A percentile compares a stretch with the other conserved stretches of the same genome.
phyloP scores from a whole-genome alignment of 1,140 invertebrate species.

The Artemia franciscana region DNA sequence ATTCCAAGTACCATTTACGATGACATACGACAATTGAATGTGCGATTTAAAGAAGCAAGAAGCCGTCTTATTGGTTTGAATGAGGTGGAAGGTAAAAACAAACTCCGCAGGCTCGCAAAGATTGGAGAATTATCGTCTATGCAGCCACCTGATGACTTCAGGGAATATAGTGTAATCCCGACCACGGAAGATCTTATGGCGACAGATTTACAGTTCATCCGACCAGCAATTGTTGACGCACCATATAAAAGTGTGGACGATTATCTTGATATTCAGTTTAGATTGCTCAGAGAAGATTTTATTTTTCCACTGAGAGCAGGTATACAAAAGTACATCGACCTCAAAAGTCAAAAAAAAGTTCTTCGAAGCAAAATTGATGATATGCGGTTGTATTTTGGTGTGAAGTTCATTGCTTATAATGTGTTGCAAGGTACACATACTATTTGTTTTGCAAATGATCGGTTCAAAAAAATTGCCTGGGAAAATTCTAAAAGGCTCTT shows the following conservation, averaged over 20 bases:
- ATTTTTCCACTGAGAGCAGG: slow-evolving; percentile 22
- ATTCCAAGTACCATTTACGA: too few relatives aligned
- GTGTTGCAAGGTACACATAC: not conserved
- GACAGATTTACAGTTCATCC: slow-evolving; percentile 15
- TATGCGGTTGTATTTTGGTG: slow-evolving; percentile 1
- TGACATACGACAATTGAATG: too few relatives aligned
- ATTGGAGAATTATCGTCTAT: not conserved
- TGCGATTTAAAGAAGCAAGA: too few relatives aligned
- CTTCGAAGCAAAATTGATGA: not conserved
- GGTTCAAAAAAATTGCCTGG: not conserved
- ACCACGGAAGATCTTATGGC: slow-evolving; percentile 4
- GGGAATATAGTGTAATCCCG: slow-evolving; percentile 5
- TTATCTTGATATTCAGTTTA: slow-evolving; percentile 27
- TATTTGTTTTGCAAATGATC: not conserved
- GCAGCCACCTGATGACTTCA: slow-evolving; percentile 6
- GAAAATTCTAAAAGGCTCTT: not conserved
- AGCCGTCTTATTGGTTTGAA: too few relatives aligned
- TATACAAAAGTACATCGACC: slow-evolving; percentile 15
- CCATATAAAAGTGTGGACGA: slow-evolving; percentile 21
- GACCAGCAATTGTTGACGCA: slow-evolving; percentile 16
- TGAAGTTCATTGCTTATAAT: not conserved
- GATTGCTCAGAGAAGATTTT: slow-evolving; percentile 27
- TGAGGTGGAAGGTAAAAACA: not conserved
- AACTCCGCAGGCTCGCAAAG: not conserved
- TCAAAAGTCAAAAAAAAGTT: not conserved